phyloP scores from a whole-genome alignment of 2,113 vertebrate genomes.

The Corythaixoides concolor region DNA sequence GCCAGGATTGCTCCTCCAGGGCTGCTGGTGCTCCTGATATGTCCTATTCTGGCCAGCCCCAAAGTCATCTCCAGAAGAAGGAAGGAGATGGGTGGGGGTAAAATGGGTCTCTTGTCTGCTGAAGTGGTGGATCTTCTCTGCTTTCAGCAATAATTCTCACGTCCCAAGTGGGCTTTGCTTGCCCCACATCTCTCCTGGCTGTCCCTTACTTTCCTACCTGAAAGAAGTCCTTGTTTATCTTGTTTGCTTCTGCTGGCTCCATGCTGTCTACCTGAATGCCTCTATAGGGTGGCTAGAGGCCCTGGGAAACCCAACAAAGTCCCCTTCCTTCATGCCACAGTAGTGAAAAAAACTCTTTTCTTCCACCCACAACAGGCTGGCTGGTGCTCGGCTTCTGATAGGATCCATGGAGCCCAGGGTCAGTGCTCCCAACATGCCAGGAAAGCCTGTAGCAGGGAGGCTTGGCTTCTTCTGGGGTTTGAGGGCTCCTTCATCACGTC shows the following conservation, averaged over 20 bases:
- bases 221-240: background rate
- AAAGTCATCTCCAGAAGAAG: background rate
- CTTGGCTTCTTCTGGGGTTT: background rate
- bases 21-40: background rate
- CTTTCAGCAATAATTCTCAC: background rate
- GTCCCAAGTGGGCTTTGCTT: background rate
- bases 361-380: rapidly evolving
- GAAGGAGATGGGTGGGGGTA: background rate
- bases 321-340: background rate
- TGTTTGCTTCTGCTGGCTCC: background rate
- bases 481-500: background rate
- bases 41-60: rapidly evolving
- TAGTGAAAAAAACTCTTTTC: background rate
- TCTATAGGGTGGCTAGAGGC: background rate
- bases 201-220: background rate
- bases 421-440: background rate
- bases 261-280: too few species aligned
- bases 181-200: background rate
- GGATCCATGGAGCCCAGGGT: background rate
- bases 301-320: background rate
- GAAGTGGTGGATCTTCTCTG: background rate
- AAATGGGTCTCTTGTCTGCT: background rate
- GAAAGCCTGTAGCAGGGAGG: background rate
- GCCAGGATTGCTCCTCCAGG: background rate
- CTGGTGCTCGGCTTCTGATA: rapidly evolving